These are phyloP conservation scores for Cyclopterus lumpus DNA, from an alignment of 2,797 vertebrate genomes.

Conservation along the genomic window DNA sequence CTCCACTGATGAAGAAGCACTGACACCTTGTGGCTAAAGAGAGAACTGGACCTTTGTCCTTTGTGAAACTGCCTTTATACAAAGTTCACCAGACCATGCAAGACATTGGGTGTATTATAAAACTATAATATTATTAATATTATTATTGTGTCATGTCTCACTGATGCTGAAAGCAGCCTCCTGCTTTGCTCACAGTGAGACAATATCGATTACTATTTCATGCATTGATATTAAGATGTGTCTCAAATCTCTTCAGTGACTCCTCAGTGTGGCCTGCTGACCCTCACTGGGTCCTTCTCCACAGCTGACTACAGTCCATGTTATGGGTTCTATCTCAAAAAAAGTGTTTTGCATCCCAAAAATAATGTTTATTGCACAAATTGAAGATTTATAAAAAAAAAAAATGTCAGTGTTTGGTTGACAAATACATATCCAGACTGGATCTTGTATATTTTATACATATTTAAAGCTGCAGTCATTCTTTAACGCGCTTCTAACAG, in stretches of 20 bases:
- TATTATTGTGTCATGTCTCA: slow-evolving; percentile 1
- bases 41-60: slow-evolving; percentile 43
- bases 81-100: slow-evolving; percentile 18
- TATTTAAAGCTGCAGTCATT: slow-evolving; percentile 16
- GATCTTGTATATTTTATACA: not conserved
- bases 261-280: not conserved
- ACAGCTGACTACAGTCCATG: not conserved
- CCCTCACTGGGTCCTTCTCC: not conserved
- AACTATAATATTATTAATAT: slow-evolving; percentile 8
- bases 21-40: slow-evolving; percentile 65
- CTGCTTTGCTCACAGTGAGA: slow-evolving; percentile 1
- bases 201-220: slow-evolving; percentile 1
- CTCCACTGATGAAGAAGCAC: slow-evolving; percentile 58
- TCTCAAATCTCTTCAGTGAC: not conserved
- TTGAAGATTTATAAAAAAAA: not conserved
- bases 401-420: not conserved
- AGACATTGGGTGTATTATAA: slow-evolving; percentile 1
- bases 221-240: not conserved
- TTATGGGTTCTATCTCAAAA: not conserved
- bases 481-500: no score
- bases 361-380: not conserved
- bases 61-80: slow-evolving; percentile 4
- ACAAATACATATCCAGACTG: not conserved
- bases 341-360: not conserved
- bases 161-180: not conserved